A percentile compares a stretch with the other conserved stretches of the same genome.
phyloP scores from a whole-genome alignment of 1,140 invertebrate genomes.

The Samia ricini region DNA sequence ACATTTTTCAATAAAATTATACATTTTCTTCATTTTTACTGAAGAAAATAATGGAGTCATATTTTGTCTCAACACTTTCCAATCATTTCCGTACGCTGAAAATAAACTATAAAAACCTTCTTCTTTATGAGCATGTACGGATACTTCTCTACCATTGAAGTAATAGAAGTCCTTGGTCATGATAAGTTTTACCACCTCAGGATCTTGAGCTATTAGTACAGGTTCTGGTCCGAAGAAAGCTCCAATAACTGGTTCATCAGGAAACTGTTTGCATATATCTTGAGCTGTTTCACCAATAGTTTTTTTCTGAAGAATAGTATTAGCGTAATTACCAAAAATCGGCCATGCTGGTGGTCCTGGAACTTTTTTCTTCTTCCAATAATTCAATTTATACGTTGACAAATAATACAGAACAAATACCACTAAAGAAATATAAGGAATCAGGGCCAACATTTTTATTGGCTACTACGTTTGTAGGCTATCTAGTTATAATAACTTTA shows the following conservation, averaged over 20 bases:
- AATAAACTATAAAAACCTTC: constrained; percentile 50
- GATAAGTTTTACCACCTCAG: constrained; percentile 71
- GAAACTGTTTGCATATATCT: constrained; percentile 41
- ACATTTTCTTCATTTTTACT: constrained; percentile 80
- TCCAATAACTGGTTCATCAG: constrained; percentile 56
- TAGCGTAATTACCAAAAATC: constrained; percentile 55
- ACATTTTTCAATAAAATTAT: constrained; percentile 65
- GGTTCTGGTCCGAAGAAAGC: constrained; percentile 62
- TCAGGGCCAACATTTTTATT: background rate
- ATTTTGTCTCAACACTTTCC: constrained; percentile 79
- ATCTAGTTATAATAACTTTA: background rate
- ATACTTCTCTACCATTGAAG: constrained; percentile 70
- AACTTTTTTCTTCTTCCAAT: constrained; percentile 36
- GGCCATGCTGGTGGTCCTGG: constrained; percentile 21
- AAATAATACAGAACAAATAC: constrained; percentile 21
- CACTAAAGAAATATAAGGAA: background rate
- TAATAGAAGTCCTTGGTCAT: constrained; percentile 74
- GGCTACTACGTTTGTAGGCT: background rate
- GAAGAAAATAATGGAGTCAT: constrained; percentile 80
- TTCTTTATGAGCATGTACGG: constrained; percentile 68
- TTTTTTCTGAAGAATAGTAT: constrained; percentile 44
- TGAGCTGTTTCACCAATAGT: constrained; percentile 23
- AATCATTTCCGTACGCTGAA: constrained; percentile 60
- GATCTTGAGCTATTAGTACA: constrained; percentile 62
- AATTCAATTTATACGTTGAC: constrained; percentile 25